Evolutionary conservation across 2,888 invertebrate genomes (phyloP).

Genomic region (Entomobrya multifasciata): DNA sequence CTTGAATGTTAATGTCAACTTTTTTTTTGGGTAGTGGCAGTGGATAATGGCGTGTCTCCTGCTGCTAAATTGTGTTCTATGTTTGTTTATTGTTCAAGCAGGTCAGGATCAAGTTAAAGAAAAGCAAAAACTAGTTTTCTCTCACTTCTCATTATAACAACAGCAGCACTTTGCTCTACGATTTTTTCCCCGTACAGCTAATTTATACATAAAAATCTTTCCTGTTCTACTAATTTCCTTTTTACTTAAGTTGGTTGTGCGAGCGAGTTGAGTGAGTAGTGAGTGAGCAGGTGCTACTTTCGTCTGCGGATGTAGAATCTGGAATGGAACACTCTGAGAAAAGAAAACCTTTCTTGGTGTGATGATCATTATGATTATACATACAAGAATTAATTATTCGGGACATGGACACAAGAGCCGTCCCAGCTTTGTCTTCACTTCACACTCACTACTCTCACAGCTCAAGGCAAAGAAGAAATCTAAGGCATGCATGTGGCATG

Average conservation of each 20-base stretch:
- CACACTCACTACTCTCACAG: too few relatives aligned
- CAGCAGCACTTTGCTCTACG: neutral
- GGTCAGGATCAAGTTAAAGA: conserved; percentile 56
- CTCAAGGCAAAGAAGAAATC: too few relatives aligned
- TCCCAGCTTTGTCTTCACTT: neutral
- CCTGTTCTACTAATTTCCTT: conserved; percentile 1
- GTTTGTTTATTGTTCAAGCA: conserved; percentile 20
- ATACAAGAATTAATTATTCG: conserved; percentile 52
- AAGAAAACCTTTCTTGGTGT: neutral
- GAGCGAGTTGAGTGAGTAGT: neutral
- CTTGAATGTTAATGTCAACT: conserved; percentile 53
- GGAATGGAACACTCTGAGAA: conserved; percentile 32
- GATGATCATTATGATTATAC: conserved; percentile 5
- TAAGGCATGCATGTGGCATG: neutral
- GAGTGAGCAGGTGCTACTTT: neutral
- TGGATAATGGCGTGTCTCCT: conserved; percentile 63
- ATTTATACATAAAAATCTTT: neutral
- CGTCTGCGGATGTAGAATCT: neutral
- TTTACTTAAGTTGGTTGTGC: neutral
- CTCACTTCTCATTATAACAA: neutral
- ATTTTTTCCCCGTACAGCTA: neutral
- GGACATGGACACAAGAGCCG: conserved; percentile 16
- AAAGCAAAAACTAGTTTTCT: conserved; percentile 50
- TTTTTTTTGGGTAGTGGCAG: neutral
- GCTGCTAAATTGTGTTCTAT: conserved; percentile 41